phyloP scores from a whole-genome alignment of 2,888 invertebrate genomes.

The Zonitis immaculata region DNA sequence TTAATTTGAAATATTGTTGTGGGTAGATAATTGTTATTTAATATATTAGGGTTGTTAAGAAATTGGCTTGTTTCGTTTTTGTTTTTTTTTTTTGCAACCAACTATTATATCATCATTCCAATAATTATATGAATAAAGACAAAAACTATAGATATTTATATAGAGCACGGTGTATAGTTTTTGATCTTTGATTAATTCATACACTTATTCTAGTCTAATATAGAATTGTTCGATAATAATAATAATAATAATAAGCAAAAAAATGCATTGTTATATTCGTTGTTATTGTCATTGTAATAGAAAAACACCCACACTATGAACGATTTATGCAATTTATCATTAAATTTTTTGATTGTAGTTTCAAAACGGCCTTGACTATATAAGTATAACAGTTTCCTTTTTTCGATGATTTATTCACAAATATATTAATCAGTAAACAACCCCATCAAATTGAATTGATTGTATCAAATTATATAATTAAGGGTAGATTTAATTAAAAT shows the following conservation, averaged over 20 bases:
- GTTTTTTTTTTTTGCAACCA: background rate
- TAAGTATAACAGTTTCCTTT: background rate
- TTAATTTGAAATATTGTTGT: background rate
- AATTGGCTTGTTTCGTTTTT: background rate
- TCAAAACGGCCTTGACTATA: background rate
- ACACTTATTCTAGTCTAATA: background rate
- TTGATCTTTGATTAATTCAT: background rate
- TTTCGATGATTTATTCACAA: background rate
- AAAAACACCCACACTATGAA: background rate
- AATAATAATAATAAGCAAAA: background rate
- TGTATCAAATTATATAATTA: too few species aligned
- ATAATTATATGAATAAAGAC: background rate
- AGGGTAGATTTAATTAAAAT: too few species aligned
- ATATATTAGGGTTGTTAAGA: background rate
- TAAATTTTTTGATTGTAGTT: background rate
- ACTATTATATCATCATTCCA: background rate
- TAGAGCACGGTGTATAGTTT: background rate
- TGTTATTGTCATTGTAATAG: background rate
- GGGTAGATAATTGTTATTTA: background rate
- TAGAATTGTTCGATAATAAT: background rate
- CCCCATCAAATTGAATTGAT: too few species aligned
- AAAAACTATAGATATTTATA: too few species aligned
- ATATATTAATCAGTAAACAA: too few species aligned
- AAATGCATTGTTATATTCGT: background rate
- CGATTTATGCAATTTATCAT: slow-evolving; percentile 5